Evolutionary conservation across 2,888 invertebrate genomes (phyloP).

Genomic region (Athalia cordata): DNA sequence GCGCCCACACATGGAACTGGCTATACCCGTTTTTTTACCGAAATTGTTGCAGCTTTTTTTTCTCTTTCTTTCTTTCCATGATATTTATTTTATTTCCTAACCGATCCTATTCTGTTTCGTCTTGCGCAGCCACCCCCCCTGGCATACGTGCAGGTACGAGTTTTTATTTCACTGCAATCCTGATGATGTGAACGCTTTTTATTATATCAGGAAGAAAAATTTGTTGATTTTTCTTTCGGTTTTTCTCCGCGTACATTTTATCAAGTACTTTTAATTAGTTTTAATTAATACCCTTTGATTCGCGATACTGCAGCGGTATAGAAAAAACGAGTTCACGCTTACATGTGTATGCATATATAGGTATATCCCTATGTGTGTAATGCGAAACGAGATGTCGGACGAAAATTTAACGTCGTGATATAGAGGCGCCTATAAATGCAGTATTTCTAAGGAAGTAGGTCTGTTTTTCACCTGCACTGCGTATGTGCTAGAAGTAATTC

Average conservation of each 20-base stretch:
- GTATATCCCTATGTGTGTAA: background rate
- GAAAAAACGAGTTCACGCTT: background rate
- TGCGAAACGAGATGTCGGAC: slow-evolving; percentile 6
- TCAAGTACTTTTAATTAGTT: slow-evolving; percentile 19
- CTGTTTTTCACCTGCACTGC: background rate
- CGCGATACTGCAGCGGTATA: background rate
- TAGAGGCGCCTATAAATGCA: no score
- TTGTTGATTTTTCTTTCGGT: background rate
- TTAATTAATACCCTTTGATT: slow-evolving; percentile 27
- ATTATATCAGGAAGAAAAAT: background rate
- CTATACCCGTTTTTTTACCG: background rate
- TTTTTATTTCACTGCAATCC: background rate
- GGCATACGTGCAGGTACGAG: background rate
- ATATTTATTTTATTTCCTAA: background rate
- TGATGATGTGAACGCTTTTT: background rate
- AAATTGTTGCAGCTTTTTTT: background rate
- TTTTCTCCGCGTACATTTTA: background rate
- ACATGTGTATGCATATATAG: background rate
- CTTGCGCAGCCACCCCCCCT: no score
- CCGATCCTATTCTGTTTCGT: no score
- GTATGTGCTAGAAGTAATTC: slow-evolving; percentile 26
- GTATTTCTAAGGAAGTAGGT: slow-evolving; percentile 34
- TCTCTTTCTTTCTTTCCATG: background rate
- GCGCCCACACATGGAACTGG: no score
- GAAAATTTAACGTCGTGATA: slow-evolving; percentile 9